Base-by-base conservation (phyloP, 2,888 invertebrate species). In the Erebia aethiops region DNA sequence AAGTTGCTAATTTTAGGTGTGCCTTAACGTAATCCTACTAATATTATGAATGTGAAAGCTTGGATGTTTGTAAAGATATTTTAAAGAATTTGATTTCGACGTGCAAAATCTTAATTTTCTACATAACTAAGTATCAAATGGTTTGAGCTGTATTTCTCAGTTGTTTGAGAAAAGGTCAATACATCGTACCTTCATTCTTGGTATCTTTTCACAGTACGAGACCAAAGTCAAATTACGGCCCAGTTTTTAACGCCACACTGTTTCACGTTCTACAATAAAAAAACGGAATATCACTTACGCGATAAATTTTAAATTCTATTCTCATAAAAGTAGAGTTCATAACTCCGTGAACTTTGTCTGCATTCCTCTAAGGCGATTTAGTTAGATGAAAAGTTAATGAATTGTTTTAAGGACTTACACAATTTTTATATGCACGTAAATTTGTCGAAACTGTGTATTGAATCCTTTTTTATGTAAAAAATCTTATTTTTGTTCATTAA, bases 301-400 rank as follows among this genome's bases (percentile, higher is more conserved):
- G 9, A 60, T n/a, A 10, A 9, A 60, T 43, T 43, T 41, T 16
- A 60, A 58, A 16, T n/a, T 16, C 60, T 63, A 63, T 63, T 63
- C 49, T 49, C 21, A 63, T 26, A 21, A 63, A 46, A 63, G 49
- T 26, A 63, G 49, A 26, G 21, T n/a, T 63, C 26, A 51, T 51
- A 63, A 26, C 62, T 35, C n/a, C 35, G n/a, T 52, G 63, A 51
- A 35, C 26, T 64, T n/a, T 16, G n/a, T 35, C 35, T 52, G 52
- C n/a, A 26, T 26, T 35, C 26, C 7, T 10, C 16, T 10, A 16
- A 14, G 11, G 13, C 0, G 7, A 1, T n/a, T 21, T 18, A 2
- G 16, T 13, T 18, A 46, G 21, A 21, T 52, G n/a, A 26, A 49
- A 49, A 14, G 49, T 63, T 26, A 63, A 26, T 7, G 9, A 21